Conservation (phyloP, 2,888 invertebrate genomes). For the Copidosoma aretas region DNA sequence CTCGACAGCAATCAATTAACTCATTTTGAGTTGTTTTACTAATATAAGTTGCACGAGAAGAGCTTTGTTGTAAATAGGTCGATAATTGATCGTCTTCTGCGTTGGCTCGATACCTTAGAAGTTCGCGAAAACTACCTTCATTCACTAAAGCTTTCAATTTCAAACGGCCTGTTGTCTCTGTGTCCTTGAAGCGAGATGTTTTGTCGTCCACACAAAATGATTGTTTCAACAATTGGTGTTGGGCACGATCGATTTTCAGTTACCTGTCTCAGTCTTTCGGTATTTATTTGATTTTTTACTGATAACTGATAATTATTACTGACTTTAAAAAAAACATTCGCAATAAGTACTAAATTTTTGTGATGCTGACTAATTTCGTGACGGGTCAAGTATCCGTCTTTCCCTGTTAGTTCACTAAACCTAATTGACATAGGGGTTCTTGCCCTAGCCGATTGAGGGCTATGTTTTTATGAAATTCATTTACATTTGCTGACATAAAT, state of each 20-base stretch:
- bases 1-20: constrained; percentile 34
- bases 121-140: constrained; percentile 9
- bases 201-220: constrained; percentile 46
- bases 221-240: constrained; percentile 42
- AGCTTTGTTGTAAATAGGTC: constrained; percentile 28
- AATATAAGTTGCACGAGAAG: constrained; percentile 37
- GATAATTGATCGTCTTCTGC: constrained; percentile 13
- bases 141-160: neutral
- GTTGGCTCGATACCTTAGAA: constrained; percentile 15
- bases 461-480: constrained; percentile 19
- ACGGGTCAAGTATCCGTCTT: neutral
- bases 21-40: constrained; percentile 39
- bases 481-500: constrained; percentile 19
- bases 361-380: constrained; percentile 4
- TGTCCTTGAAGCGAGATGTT: constrained; percentile 45
- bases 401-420: too few relatives aligned
- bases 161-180: neutral
- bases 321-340: constrained; percentile 44
- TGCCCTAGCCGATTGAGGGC: too few relatives aligned
- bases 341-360: constrained; percentile 34
- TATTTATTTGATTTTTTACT: constrained; percentile 20
- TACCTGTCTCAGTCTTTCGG: constrained; percentile 4
- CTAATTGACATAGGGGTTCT: too few relatives aligned
- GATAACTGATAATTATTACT: constrained; percentile 36
- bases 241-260: constrained; percentile 33